These are phyloP conservation scores for Melipona beecheii DNA, from an alignment of 2,888 invertebrate species.

Conservation along the genomic window DNA sequence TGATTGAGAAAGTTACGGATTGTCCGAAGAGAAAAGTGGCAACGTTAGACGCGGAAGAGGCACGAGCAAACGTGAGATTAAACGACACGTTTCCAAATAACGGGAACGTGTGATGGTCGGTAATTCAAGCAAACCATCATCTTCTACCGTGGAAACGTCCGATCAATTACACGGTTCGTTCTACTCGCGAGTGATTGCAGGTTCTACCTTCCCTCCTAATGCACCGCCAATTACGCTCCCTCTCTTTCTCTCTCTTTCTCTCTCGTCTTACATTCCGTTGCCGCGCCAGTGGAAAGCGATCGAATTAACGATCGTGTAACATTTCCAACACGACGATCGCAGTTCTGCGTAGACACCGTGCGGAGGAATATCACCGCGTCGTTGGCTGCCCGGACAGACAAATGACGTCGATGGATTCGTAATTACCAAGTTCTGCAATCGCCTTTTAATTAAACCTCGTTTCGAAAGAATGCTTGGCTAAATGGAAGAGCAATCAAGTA, in stretches of 20 bases:
- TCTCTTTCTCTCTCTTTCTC: neutral
- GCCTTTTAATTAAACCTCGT: conserved; percentile 1
- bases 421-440: neutral
- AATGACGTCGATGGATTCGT: neutral
- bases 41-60: neutral
- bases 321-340: neutral
- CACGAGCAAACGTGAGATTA: conserved; percentile 9
- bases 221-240: conserved; percentile 26
- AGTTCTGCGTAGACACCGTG: neutral
- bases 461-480: neutral
- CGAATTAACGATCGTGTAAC: conserved; percentile 7
- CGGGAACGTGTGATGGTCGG: conserved; percentile 21
- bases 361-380: neutral
- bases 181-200: conserved; percentile 37
- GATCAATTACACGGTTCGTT: conserved; percentile 51
- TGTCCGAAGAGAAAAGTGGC: neutral
- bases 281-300: neutral
- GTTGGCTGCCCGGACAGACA: neutral
- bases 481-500: neutral
- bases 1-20: neutral
- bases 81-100: conserved; percentile 38
- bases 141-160: conserved; percentile 23
- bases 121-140: conserved; percentile 30
- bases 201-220: conserved; percentile 30
- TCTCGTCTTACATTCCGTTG: neutral